These are phyloP conservation scores for Struthio camelus DNA, from an alignment of 2,113 vertebrate genomes.

Conservation along the genomic window DNA sequence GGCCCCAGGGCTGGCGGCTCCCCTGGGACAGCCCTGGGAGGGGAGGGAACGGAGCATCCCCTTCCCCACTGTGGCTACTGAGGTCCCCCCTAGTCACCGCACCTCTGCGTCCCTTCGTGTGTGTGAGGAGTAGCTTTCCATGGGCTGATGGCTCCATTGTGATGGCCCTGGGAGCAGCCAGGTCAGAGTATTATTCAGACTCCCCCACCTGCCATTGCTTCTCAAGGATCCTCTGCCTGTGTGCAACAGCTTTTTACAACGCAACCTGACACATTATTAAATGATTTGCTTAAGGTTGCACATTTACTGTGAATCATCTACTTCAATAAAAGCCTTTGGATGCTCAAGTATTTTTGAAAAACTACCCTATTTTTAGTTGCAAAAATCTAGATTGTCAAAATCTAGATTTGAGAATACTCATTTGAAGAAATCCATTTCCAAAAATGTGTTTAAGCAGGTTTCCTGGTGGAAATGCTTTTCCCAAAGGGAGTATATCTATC, in stretches of 20 bases:
- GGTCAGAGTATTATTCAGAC: accelerated
- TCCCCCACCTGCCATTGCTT: not conserved
- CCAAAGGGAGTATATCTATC: not conserved
- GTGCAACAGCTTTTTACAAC: not conserved
- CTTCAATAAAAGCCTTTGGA: not conserved
- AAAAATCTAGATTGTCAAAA: not conserved
- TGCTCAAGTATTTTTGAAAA: not conserved
- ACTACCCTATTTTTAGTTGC: not conserved
- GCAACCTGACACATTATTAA: not conserved
- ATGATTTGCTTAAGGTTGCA: not conserved
- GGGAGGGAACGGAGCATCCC: no score
- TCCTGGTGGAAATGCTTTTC: not conserved
- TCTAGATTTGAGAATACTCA: not conserved
- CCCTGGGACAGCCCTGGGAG: not conserved
- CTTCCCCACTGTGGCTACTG: accelerated
- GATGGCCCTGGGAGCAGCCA: accelerated
- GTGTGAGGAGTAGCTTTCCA: not conserved
- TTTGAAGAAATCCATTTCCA: not conserved
- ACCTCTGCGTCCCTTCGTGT: no score
- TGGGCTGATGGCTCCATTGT: accelerated
- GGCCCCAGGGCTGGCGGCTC: no score
- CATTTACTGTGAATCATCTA: not conserved
- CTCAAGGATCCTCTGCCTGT: not conserved
- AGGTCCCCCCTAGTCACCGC: accelerated
- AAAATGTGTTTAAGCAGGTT: not conserved